phyloP scores from a whole-genome alignment of 2,113 vertebrate species.

The Grammomys surdaster region DNA sequence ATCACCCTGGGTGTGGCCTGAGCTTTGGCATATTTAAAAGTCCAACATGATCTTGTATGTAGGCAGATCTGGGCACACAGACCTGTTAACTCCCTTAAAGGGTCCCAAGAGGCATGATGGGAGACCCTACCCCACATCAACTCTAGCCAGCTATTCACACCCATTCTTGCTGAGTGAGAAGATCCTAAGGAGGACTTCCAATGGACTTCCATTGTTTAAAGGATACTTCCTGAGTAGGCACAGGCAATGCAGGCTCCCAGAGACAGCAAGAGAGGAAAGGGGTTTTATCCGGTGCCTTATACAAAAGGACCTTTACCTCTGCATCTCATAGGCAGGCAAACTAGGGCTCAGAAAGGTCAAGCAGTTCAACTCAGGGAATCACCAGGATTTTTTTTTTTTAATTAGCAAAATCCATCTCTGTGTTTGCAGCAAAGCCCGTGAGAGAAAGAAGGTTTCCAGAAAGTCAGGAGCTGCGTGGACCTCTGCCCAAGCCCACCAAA shows the following conservation, averaged over 20 bases:
- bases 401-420: background rate
- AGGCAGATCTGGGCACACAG: background rate
- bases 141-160: background rate
- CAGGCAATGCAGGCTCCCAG: background rate
- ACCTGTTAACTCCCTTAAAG: background rate
- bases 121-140: background rate
- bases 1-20: background rate
- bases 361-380: background rate
- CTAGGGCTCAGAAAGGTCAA: background rate
- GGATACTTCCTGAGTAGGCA: background rate
- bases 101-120: background rate
- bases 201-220: background rate
- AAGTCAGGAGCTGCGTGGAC: background rate
- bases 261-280: background rate
- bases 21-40: background rate
- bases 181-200: background rate
- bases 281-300: background rate
- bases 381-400: background rate
- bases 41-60: background rate
- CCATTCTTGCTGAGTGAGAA: background rate
- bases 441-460: background rate
- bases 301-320: background rate
- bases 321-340: conserved; percentile 6
- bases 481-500: background rate
- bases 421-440: background rate